Conservation (phyloP, 2,888 invertebrate genomes). For the Choristoneura rosaceana region DNA sequence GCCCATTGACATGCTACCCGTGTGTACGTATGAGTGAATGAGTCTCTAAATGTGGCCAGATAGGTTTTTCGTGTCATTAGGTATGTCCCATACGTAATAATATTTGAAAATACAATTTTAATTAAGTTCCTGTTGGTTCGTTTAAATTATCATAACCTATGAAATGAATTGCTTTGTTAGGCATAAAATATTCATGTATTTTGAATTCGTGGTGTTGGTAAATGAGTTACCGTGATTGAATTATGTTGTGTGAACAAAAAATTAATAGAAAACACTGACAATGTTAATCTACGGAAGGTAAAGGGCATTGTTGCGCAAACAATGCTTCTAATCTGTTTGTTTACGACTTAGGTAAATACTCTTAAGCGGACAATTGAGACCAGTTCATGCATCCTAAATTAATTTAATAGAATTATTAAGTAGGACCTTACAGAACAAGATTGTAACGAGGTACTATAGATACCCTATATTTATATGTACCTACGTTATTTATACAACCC, state of each 20-base stretch:
- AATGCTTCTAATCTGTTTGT: slow-evolving; percentile 1
- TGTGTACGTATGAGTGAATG: neutral
- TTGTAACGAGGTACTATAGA: too few species aligned
- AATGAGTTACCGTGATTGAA: too few species aligned
- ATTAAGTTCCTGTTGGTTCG: neutral
- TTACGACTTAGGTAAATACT: neutral
- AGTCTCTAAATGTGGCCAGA: neutral
- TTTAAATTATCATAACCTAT: too few species aligned
- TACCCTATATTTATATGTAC: too few species aligned
- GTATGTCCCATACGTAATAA: neutral
- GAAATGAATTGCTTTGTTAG: too few species aligned
- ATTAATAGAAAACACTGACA: neutral
- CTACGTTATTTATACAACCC: too few species aligned
- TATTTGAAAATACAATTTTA: neutral
- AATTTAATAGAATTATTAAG: neutral
- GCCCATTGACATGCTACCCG: neutral
- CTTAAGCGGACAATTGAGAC: neutral
- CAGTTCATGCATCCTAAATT: neutral
- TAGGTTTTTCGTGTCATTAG: too few species aligned
- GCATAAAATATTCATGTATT: neutral
- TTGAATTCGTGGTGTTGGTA: too few species aligned
- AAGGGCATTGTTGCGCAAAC: neutral
- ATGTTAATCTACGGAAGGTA: neutral
- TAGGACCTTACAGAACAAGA: too few species aligned
- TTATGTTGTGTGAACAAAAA: neutral